Base-by-base conservation (phyloP, 2,888 invertebrate genomes). In the Linyphia triangularis region DNA sequence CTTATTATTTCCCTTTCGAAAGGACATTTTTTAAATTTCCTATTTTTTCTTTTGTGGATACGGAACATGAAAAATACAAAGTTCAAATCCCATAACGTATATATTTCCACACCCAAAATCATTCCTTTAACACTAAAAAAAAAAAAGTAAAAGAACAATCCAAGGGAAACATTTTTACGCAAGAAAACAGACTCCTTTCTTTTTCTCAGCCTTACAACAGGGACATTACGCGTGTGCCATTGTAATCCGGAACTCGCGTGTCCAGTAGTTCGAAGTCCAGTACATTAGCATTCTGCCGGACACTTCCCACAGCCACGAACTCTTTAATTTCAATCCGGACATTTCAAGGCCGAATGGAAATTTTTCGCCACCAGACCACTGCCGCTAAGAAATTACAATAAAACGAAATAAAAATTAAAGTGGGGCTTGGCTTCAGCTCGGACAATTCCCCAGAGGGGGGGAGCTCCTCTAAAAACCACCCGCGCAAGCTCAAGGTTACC, bases 341-440 rank as follows among this genome's bases (percentile, higher is more conserved):
- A 28, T 85, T 78, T 61, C 85, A 85, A 85, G 85, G 85, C 57
- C 78, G 61, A 40, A 69, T 65, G 75, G 70, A 85, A 67, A 72
- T 83, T 83, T 40, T 9, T 63, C 28, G 40, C 43, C 19, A 7
- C 51, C 43, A 16, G 22, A 37, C 22, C 61, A 10, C 26, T 22
- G 24, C 22, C 51, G n/a, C 13, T n/a, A 33, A 43, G 28, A 19
- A 78, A 16, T 22, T 43, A 78, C 63, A 40, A 30, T 65, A 22
- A 75, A 61, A 22, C 33, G 59, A 59, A 75, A 63, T 77, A 77
- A 77, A 77, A 77, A 63, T 63, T 22, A 70, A 77, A 77, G 77
- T 72, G 57, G 6, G 61, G 59, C 73, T 30, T 28, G 24, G 30
- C 28, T 5, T 37, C 37, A 22, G 65, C 30, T 40, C 78, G 57